A percentile compares a stretch with the other conserved stretches of the same genome.
Evolutionary conservation across 2,797 vertebrate genomes (phyloP).

Genomic region (Pogonophryne albipinna): DNA sequence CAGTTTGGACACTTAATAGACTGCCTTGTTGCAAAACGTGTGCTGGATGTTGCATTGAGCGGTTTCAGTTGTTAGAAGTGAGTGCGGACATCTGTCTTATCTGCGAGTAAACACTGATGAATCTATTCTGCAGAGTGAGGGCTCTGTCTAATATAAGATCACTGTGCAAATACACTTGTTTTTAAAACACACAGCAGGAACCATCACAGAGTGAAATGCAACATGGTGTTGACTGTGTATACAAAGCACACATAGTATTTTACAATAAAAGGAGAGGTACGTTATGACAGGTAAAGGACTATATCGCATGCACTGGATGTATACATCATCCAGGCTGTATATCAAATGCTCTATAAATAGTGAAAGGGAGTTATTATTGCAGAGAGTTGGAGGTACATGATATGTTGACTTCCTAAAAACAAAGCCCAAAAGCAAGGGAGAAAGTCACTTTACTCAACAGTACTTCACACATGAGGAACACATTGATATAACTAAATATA

Average conservation of each 20-base stretch:
- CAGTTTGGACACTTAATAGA: background rate
- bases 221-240: background rate
- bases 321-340: background rate
- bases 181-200: background rate
- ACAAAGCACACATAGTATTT: background rate
- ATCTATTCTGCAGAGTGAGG: background rate
- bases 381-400: background rate
- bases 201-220: background rate
- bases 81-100: background rate
- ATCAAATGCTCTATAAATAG: background rate
- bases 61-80: background rate
- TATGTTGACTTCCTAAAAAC: slow-evolving; percentile 30
- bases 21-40: background rate
- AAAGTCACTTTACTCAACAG: slow-evolving; percentile 21
- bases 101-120: background rate
- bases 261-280: background rate
- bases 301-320: background rate
- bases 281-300: background rate
- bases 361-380: background rate
- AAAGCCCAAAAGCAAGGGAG: background rate
- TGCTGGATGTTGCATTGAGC: background rate
- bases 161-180: background rate
- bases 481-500: slow-evolving; percentile 34
- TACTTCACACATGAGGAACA: slow-evolving; percentile 34
- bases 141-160: background rate